Evolutionary conservation across 2,888 invertebrate species (phyloP), one percentile per base, ranked within the genome.

Genomic region (Drosophila sordidapex): DNA sequence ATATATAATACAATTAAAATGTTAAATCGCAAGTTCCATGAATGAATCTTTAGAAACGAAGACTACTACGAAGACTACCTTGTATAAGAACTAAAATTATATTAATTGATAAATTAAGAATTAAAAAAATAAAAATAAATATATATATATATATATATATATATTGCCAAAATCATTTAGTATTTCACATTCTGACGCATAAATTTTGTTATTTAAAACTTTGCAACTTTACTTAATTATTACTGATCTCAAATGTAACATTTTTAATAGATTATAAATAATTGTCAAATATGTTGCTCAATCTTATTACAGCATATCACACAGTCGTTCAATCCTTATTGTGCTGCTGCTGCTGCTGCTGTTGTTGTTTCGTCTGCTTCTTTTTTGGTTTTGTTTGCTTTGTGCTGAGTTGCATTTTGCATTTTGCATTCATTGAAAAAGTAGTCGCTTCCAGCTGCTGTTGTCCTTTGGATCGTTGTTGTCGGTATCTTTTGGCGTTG

Each of bases 371-470:
- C 29, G 51, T 38, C 35, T 65, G 31, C 62, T 56, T 65, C 31
- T 64, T 53, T 61, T 76, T 57, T 38, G 21, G 48, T 52, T 65
- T 51, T 36, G 25, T 38, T 68, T 54, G 43, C 54, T 58, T 70
- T 31, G 33, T 51, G 33, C 49, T 52, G 33, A 54, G 70, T 52
- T 70, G 54, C 71, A 62, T 65, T 63, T 71, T 65, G 46, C 54
- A 21, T 52, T 48, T 54, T 71, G 62, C 52, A 56, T 53, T 54
- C 51, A 35, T 25, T 31, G 46, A 48, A 58, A 70, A 58, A 43
- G 48, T 49, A 48, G 10, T 46, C 52, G n/a, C 53, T 62, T 49
- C 33, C 27, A 51, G 60, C 52, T 64, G 38, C 31, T 49, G 38
- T 46, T 49, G 57, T 46, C 1, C 21, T 38, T 63, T 40, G 35